These are phyloP conservation scores for Stegana nigrithorax DNA, from an alignment of 2,888 invertebrate genomes.

Conservation along the genomic window DNA sequence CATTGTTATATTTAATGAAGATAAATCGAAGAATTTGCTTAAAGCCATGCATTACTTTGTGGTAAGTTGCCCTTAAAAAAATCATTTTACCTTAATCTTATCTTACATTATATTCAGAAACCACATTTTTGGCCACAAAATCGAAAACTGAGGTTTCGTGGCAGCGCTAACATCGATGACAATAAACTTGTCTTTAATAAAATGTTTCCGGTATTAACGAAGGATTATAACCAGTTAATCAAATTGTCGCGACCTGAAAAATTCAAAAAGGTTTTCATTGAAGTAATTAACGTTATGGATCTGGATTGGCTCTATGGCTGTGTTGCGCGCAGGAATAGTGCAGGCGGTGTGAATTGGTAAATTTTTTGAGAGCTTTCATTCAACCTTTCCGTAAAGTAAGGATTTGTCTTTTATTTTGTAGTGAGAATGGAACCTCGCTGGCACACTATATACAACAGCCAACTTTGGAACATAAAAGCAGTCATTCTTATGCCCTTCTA, in stretches of 20 bases:
- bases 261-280: constrained; percentile 71
- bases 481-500: constrained; percentile 70
- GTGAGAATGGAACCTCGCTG: constrained; percentile 71
- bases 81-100: background rate
- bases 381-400: background rate
- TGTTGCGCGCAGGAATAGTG: constrained; percentile 70
- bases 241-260: constrained; percentile 52
- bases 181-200: constrained; percentile 67
- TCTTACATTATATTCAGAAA: background rate
- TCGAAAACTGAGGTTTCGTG: constrained; percentile 3
- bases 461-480: constrained; percentile 68
- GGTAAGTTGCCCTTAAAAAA: constrained; percentile 39
- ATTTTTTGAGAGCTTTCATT: background rate
- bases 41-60: constrained; percentile 61
- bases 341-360: constrained; percentile 34
- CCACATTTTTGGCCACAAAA: too few species aligned
- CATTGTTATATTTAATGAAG: constrained; percentile 50
- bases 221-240: constrained; percentile 62
- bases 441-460: constrained; percentile 72
- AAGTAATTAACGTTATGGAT: constrained; percentile 76
- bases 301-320: constrained; percentile 85
- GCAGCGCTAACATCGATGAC: constrained; percentile 69
- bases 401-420: constrained; percentile 19
- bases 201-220: constrained; percentile 51
- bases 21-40: constrained; percentile 53